Conservation (phyloP, 1,140 invertebrate species). For the Cheumatopsyche charites region DNA sequence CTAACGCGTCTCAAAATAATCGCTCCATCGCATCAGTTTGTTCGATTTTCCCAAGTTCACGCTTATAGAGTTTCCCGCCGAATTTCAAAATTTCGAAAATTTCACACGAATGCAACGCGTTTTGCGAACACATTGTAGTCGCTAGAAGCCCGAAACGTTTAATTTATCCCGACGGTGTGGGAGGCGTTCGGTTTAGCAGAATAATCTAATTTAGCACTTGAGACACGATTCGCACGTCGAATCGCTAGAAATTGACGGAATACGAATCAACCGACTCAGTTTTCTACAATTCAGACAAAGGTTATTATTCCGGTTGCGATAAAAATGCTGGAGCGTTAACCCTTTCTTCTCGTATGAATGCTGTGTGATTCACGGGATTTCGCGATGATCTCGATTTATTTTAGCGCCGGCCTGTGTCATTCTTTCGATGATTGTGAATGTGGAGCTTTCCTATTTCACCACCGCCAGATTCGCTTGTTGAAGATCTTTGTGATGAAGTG, state of each 20-base stretch:
- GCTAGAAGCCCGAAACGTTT: no score
- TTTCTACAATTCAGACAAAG: neutral
- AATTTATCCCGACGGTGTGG: neutral
- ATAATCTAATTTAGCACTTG: constrained; percentile 14
- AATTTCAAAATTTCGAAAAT: no score
- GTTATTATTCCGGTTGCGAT: neutral
- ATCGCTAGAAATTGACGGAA: neutral
- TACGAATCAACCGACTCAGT: no score
- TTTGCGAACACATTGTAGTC: no score
- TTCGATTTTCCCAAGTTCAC: no score
- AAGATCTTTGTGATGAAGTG: neutral
- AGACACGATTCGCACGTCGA: neutral
- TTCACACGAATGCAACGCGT: no score
- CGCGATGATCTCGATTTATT: no score
- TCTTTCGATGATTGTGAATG: no score
- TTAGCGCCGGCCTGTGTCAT: no score
- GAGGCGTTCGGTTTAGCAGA: constrained; percentile 1
- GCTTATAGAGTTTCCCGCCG: no score
- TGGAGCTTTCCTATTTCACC: neutral
- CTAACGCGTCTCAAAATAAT: neutral
- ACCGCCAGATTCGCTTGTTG: neutral
- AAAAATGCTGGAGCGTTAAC: neutral
- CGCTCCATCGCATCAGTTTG: neutral
- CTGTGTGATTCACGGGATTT: constrained; percentile 8
- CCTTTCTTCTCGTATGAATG: neutral